A percentile compares a stretch with the other conserved stretches of the same genome.
Evolutionary conservation across 2,888 invertebrate species (phyloP).

Genomic region (Morpho deidamia): DNA sequence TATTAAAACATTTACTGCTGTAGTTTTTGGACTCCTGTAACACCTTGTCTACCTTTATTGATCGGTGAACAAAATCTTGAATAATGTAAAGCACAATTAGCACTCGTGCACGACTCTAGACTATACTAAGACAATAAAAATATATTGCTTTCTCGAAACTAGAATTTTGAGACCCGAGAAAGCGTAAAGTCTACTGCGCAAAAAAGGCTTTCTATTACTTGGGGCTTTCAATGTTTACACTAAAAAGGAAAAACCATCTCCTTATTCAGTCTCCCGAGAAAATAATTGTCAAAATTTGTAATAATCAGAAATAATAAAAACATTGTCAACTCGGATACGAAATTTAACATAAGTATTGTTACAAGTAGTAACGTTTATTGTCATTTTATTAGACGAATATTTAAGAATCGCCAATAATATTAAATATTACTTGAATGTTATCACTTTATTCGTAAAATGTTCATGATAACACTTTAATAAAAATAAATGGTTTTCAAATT

Average conservation of each 20-base stretch:
- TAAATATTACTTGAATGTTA: slow-evolving; percentile 57
- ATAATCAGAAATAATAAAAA: slow-evolving; percentile 3
- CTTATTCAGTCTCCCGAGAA: slow-evolving; percentile 57
- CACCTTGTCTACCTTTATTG: slow-evolving; percentile 2
- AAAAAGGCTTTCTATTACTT: neutral
- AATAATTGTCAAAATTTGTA: slow-evolving; percentile 6
- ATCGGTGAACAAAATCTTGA: slow-evolving; percentile 9
- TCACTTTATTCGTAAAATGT: slow-evolving; percentile 64
- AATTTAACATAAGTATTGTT: slow-evolving; percentile 10
- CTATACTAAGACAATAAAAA: slow-evolving; percentile 74
- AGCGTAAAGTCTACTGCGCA: neutral
- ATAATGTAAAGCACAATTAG: slow-evolving; percentile 41
- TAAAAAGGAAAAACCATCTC: slow-evolving; percentile 18
- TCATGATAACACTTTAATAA: slow-evolving; percentile 58
- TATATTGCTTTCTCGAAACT: slow-evolving; percentile 50
- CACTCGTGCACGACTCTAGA: slow-evolving; percentile 63
- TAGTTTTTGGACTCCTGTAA: neutral
- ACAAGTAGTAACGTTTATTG: slow-evolving; percentile 16
- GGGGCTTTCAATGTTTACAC: neutral
- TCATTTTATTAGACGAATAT: slow-evolving; percentile 18
- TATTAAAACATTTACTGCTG: neutral
- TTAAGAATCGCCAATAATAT: slow-evolving; percentile 18
- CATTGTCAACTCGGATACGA: slow-evolving; percentile 10
- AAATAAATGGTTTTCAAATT: slow-evolving; percentile 68
- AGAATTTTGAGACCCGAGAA: neutral